Base-by-base conservation (phyloP, 2,113 vertebrate species). In the Benitochromis conjunctus region DNA sequence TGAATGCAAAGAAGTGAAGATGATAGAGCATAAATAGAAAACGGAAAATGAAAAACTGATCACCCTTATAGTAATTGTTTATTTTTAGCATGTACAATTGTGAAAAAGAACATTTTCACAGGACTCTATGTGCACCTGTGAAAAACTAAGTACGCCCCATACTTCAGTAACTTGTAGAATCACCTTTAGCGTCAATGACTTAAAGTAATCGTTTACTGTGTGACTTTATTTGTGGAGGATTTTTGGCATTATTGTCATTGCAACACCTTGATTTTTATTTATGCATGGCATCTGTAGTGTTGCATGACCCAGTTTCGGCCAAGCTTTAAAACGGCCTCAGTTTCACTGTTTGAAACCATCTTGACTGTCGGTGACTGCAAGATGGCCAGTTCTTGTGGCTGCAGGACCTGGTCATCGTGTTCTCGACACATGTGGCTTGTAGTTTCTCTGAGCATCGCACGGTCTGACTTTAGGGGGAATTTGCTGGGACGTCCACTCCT, bases 1-100 rank as follows among this genome's bases (percentile, higher is more conserved):
- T 96, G 78, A 46, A 93, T 24, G 81, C 31, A 89, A 85, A 46
- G 5, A 86, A n/a, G 89, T n/a, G 18, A 87, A 80, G 24, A 7
- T 11, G 54, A 88, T 64, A 31, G 36, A 66, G 85, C 10, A 82
- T 55, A 18, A 80, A 34, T 48, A 62, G 24, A 86, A 56, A 69
- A 2, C 38, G 51, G 57, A 80, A 74, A 66, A 53, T 8, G 26
- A 54, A 16, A 76, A 60, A 62, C 38, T 79, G 26, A 76, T 43
- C 57, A 71, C 80, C 7, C 7, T 66, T n/a, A 26, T 10, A 43
- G 18, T 19, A 29, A 31, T 16, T 31, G 29, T 77, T 54, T 11
- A 60, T 82, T 82, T 83, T 60, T n/a, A 21, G 10, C 78, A 7
- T 29, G 34, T 69, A 9, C 31, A 19, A 31, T 31, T 6, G 9